A percentile compares a stretch with the other conserved stretches of the same genome.
phyloP scores from a whole-genome alignment of 2,888 invertebrate species.

The Erannis defoliaria region DNA sequence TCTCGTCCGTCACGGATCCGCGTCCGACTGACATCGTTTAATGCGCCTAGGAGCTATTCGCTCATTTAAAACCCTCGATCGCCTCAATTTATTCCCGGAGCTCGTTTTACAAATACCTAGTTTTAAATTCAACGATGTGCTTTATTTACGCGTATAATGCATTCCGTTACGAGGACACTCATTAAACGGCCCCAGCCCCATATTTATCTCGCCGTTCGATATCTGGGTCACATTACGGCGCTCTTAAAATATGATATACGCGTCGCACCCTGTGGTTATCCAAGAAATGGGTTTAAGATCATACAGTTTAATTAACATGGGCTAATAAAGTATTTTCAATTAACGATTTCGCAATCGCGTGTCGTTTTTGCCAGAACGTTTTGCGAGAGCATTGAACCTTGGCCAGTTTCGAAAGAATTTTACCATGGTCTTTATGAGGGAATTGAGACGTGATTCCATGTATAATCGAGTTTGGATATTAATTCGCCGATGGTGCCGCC shows the following conservation, averaged over 20 bases:
- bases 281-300: conserved; percentile 55
- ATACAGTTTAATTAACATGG: conserved; percentile 61
- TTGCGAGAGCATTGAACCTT: conserved; percentile 59
- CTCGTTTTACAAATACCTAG: conserved; percentile 48
- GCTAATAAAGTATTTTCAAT: conserved; percentile 66
- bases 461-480: conserved; percentile 43
- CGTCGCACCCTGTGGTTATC: conserved; percentile 62
- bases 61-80: conserved; percentile 47
- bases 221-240: conserved; percentile 68
- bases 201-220: conserved; percentile 57
- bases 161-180: conserved; percentile 58
- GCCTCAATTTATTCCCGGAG: conserved; percentile 50
- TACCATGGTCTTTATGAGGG: conserved; percentile 48
- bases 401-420: conserved; percentile 52
- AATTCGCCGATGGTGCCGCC: conserved; percentile 47
- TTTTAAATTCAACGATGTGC: conserved; percentile 39
- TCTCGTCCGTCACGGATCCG: conserved; percentile 63
- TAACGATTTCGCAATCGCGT: conserved; percentile 52
- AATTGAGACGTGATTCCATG: conserved; percentile 50
- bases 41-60: conserved; percentile 51
- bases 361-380: conserved; percentile 52
- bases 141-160: conserved; percentile 58
- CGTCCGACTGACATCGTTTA: conserved; percentile 71
- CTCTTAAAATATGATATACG: conserved; percentile 57
- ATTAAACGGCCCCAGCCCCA: conserved; percentile 49